Conservation (phyloP, 2,888 invertebrate species). For the Synanthedon andrenaeformis region DNA sequence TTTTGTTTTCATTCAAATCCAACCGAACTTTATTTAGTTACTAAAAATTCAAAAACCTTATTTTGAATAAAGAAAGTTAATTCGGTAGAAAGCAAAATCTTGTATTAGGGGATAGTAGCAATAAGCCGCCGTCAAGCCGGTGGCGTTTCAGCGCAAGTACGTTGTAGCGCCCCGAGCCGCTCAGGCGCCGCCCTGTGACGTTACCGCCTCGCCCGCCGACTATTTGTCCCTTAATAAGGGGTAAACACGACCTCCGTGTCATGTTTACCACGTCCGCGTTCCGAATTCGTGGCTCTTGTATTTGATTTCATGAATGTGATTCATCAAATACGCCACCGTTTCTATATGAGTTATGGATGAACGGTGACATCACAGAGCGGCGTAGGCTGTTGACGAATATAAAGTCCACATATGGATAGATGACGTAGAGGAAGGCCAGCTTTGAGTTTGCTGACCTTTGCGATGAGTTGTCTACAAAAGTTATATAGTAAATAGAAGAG, state of each 20-base stretch:
- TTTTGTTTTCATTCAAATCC: too few species aligned
- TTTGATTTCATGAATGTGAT: background rate
- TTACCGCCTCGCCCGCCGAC: slow-evolving; percentile 31
- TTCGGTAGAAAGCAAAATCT: background rate
- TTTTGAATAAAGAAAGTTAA: background rate
- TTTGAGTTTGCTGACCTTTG: slow-evolving; percentile 46
- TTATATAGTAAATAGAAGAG: background rate
- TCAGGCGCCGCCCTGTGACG: slow-evolving; percentile 40
- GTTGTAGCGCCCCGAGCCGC: slow-evolving; percentile 36
- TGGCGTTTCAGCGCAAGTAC: slow-evolving; percentile 34
- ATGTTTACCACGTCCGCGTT: slow-evolving; percentile 25
- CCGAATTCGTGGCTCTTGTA: slow-evolving; percentile 1
- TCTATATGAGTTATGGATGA: background rate
- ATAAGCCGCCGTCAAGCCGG: slow-evolving; percentile 35
- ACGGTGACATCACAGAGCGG: slow-evolving; percentile 25
- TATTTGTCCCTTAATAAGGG: slow-evolving; percentile 14
- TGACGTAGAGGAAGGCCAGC: slow-evolving; percentile 48
- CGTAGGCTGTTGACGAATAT: slow-evolving; percentile 46
- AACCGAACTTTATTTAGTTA: too few species aligned
- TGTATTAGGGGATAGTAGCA: background rate
- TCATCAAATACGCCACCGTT: background rate
- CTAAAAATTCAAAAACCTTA: background rate
- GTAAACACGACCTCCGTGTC: slow-evolving; percentile 28
- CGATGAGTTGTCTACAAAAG: slow-evolving; percentile 56
- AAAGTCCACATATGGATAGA: slow-evolving; percentile 33